Evolutionary conservation across 2,113 vertebrate genomes (phyloP).

Genomic region (Macquaria ambigua): DNA sequence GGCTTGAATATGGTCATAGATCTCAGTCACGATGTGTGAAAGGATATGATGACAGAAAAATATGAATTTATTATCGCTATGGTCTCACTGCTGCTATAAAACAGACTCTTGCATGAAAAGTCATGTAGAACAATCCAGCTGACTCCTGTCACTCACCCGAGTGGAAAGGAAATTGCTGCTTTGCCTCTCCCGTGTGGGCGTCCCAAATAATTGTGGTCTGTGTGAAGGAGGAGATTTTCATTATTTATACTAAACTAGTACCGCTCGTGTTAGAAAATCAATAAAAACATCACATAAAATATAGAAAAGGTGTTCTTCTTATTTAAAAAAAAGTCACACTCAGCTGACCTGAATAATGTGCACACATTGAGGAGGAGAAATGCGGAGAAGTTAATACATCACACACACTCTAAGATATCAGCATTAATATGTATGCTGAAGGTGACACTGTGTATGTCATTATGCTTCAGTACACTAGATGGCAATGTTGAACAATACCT

Average conservation of each 20-base stretch:
- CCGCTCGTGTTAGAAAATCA: not conserved
- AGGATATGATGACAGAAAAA: slow-evolving; percentile 1
- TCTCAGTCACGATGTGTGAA: not conserved
- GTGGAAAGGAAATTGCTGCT: slow-evolving; percentile 99
- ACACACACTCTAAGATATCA: not conserved
- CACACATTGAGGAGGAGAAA: not conserved
- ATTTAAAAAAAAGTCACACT: not conserved
- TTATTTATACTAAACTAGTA: not conserved
- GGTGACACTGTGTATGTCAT: not conserved
- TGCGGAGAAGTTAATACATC: not conserved
- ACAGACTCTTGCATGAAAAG: slow-evolving; percentile 2
- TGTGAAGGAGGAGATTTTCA: slow-evolving; percentile 36
- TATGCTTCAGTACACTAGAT: slow-evolving; percentile 48
- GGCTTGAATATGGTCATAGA: not conserved
- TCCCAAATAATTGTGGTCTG: slow-evolving; percentile 99
- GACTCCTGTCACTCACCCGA: slow-evolving; percentile 88
- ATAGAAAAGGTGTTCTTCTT: not conserved
- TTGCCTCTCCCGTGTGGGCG: slow-evolving; percentile 98
- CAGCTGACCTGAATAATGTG: slow-evolving; percentile 2
- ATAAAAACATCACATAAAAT: not conserved
- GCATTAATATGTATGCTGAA: not conserved
- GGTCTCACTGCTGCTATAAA: slow-evolving; percentile 14
- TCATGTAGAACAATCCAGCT: slow-evolving; percentile 15
- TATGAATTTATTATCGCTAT: not conserved
- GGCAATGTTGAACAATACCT: slow-evolving; percentile 51